A percentile compares a stretch with the other conserved stretches of the same genome.
These are phyloP conservation scores for Beaufortia kweichowensis DNA, from an alignment of 2,113 vertebrate genomes.

Conservation along the genomic window DNA sequence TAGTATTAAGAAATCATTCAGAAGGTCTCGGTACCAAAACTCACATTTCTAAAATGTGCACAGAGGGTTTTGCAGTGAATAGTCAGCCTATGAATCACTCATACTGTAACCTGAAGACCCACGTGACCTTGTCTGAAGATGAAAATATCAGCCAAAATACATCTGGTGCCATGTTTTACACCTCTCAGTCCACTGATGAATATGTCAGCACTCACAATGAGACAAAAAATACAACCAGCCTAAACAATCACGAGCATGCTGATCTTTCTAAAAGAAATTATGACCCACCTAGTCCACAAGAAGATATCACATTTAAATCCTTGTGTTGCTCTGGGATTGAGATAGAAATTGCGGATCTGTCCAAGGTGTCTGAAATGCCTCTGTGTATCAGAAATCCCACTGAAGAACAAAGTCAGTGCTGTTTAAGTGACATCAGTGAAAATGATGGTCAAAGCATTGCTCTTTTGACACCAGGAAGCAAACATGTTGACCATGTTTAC, in stretches of 20 bases:
- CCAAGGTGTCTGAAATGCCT: slow-evolving; percentile 15
- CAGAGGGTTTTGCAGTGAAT: background rate
- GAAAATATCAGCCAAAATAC: background rate
- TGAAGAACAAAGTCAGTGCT: too few species aligned
- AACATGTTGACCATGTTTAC: slow-evolving; percentile 34
- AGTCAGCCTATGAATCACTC: slow-evolving; percentile 19
- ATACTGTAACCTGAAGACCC: slow-evolving; percentile 11
- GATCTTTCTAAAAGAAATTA: background rate
- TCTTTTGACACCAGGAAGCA: background rate
- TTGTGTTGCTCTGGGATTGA: slow-evolving; percentile 38
- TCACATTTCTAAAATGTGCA: background rate
- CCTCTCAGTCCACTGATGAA: background rate
- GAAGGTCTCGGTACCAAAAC: background rate
- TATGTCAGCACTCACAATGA: background rate
- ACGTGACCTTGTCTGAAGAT: background rate
- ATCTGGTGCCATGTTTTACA: background rate
- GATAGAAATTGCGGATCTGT: slow-evolving; percentile 34
- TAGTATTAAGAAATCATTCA: background rate
- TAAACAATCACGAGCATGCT: background rate
- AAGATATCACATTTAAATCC: slow-evolving; percentile 44
- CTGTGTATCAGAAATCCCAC: slow-evolving; percentile 7
- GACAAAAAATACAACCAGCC: background rate
- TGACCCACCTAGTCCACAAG: background rate
- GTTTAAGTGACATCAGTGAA: background rate
- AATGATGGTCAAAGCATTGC: background rate